Conservation (phyloP, 2,797 vertebrate genomes). For the Pygocentrus nattereri region DNA sequence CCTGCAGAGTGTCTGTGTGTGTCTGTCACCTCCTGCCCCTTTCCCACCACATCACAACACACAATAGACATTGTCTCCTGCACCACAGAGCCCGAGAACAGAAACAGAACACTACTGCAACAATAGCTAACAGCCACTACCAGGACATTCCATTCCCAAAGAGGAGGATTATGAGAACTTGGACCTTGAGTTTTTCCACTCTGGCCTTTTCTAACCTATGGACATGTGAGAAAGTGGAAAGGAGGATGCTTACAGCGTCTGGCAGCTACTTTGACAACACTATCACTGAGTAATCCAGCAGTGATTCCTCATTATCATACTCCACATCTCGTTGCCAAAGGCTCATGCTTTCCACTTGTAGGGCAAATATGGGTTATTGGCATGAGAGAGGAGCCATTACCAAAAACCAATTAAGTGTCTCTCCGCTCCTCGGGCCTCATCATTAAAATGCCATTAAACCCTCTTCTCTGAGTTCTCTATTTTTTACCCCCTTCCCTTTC, state of each 20-base stretch:
- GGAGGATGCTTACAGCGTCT: background rate
- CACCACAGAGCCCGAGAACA: slow-evolving; percentile 1
- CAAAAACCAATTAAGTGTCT: slow-evolving; percentile 52
- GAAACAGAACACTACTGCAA: slow-evolving; percentile 16
- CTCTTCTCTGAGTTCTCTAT: slow-evolving; percentile 20
- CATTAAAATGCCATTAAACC: slow-evolving; percentile 60
- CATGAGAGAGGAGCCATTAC: slow-evolving; percentile 56
- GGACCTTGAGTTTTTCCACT: background rate
- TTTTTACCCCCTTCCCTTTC: slow-evolving; percentile 9
- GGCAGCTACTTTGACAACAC: slow-evolving; percentile 27
- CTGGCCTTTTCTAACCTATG: background rate
- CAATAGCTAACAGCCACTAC: slow-evolving; percentile 11
- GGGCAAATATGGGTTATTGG: slow-evolving; percentile 48
- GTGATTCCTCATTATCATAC: slow-evolving; percentile 48
- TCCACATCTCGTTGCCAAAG: slow-evolving; percentile 38
- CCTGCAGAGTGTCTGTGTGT: slow-evolving; percentile 24
- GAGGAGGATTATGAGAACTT: background rate
- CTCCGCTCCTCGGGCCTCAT: slow-evolving; percentile 34
- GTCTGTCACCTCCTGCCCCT: background rate
- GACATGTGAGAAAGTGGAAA: background rate
- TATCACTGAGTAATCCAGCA: slow-evolving; percentile 29
- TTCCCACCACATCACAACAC: slow-evolving; percentile 18
- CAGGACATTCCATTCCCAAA: slow-evolving; percentile 30
- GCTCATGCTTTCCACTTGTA: slow-evolving; percentile 48
- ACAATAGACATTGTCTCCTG: slow-evolving; percentile 41